Evolutionary conservation across 2,797 vertebrate genomes (phyloP), one percentile per base, ranked within the genome.

Genomic region (Acanthurus lineatus): DNA sequence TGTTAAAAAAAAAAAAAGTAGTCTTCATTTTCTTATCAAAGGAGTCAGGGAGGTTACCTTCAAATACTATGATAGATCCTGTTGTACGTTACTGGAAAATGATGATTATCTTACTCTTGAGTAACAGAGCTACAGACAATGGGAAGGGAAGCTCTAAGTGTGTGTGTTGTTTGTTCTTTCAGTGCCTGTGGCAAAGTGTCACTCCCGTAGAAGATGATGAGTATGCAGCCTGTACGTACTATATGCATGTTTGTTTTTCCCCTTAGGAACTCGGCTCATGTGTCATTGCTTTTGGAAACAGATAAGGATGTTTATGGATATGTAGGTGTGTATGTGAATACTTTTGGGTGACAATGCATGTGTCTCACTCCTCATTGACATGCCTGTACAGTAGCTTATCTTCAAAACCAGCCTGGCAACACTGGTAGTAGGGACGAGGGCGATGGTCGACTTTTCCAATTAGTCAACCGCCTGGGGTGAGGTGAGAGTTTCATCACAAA

Each of bases 401-500:
- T 60, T 63, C 65, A 73, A 65, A 88, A 83, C 65, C 81, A 42
- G 60, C 58, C 15, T 0, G 12, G 65, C 28, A 40, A 79, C 68
- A 73, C 25, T 40, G 32, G 44, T 20, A 78, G 61, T 8, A 38
- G 49, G 53, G 25, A 47, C 5, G 9, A 63, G 51, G 69, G 57
- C n/a, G 49, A 76, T 38, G 38, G 69, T 69, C 9, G 25, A 57
- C 62, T 69, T 80, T 72, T 71, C 49, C 52, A 77, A 68, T 86
- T 77, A 66, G 57, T 78, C 73, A 81, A 56, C 57, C 71, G 63
- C 49, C 56, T 1, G 16, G 47, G 63, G 57, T 8, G 57, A 79
- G 45, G 52, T 4, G 66, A 38, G 58, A 42, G 67, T 87, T 88
- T 72, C 76, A 77, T 73, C 80, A 85, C 53, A 60, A 38, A 42